Conservation (phyloP, 2,797 vertebrate genomes). For the Eleutherodactylus coqui region DNA sequence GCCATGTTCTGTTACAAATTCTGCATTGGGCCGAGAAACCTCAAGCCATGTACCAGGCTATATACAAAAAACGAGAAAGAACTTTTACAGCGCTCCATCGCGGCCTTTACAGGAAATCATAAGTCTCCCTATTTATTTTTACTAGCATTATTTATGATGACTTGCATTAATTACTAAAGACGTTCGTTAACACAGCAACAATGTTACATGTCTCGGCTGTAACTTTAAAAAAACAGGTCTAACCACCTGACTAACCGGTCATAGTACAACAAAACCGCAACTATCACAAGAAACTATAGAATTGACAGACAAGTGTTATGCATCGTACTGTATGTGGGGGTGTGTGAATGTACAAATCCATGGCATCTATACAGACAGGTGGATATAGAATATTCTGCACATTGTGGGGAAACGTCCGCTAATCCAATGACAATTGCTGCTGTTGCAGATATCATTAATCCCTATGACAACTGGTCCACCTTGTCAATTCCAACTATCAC, state of each 20-base stretch:
- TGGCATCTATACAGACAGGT: neutral
- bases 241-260: slow-evolving; percentile 29
- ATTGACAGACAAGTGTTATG: neutral
- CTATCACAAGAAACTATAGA: neutral
- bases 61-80: neutral
- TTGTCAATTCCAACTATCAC: neutral
- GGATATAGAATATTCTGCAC: neutral
- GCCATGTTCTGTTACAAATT: no score
- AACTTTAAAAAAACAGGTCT: slow-evolving; percentile 39
- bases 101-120: neutral
- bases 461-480: neutral
- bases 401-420: slow-evolving; percentile 2
- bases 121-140: neutral
- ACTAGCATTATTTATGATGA: neutral
- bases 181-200: slow-evolving; percentile 18
- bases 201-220: neutral
- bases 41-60: no score
- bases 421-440: neutral
- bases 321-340: neutral
- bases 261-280: slow-evolving; percentile 7
- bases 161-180: neutral
- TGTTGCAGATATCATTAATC: slow-evolving; percentile 10
- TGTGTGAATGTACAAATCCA: neutral
- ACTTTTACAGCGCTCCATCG: neutral
- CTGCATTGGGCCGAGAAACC: no score